Evolutionary conservation across 37 sponge, comb jelly and placozoan genomes (phyloP), one percentile per base, ranked within the genome.

Genomic region (Oscarella lobularis): DNA sequence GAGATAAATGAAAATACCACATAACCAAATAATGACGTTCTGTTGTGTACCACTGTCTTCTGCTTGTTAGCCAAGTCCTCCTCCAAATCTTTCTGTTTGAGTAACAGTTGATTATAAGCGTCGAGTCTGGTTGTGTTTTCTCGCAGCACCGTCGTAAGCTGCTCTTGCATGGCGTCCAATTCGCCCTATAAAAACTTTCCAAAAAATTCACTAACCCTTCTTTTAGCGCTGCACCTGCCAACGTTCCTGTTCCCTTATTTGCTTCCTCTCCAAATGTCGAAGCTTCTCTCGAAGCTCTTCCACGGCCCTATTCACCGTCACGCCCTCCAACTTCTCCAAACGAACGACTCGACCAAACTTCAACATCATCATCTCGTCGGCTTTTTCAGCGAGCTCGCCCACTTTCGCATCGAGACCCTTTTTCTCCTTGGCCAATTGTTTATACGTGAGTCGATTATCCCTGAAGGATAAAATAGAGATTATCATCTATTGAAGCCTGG

Each of bases 261-360:
- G 34, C 54, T 37, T 67, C 41, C 55, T 73, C 39, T 90, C 95
- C 67, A 85, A 70, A 0, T 40, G 54, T 66, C 76, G 66, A 14
- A 95, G 76, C 76, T 83, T 85, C 27, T 37, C 74, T 33, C 82
- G 77, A 37, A 94, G 75, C 60, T 94, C 99, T 30, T 86, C 89
- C 3, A 78, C 85, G 14, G 76, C 82, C 31, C 81, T 90, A 78
- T 89, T 88, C 37, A 79, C 68, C 31, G 82, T 40, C 31, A 93
- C 67, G 3, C 79, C 86, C 35, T 93, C 99, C 71, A 98, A 72
- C 14, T 73, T 81, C 34, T 90, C 92, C 36, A 98, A 76, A 72
- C 93, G 92, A 2, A 98, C 98, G 4, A 91, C 75, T 2, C 89
- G 80, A 0, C 99, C 99, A 84, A 98, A 98, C 78, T 98, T 98